phyloP scores from a whole-genome alignment of 2,113 vertebrate species.

The Haemorhous mexicanus region DNA sequence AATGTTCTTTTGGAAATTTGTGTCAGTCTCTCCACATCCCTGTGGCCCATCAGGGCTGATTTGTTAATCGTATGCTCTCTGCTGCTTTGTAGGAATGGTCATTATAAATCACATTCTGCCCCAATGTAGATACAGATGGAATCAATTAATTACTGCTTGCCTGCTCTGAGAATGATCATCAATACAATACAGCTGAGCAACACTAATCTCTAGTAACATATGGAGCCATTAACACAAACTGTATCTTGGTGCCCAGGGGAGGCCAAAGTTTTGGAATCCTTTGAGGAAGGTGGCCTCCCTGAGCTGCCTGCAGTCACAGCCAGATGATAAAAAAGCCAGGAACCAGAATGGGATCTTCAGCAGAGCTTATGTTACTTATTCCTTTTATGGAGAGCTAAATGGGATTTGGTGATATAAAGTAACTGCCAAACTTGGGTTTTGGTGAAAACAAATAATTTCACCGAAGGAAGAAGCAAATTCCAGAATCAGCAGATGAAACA shows the following conservation, averaged over 20 bases:
- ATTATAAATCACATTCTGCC: neutral
- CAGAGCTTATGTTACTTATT: neutral
- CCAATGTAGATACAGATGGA: neutral
- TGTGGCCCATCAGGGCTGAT: neutral
- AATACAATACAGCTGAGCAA: neutral
- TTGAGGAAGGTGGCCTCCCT: neutral
- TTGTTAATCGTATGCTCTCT: neutral
- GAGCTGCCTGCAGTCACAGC: neutral
- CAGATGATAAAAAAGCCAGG: neutral
- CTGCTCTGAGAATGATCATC: neutral
- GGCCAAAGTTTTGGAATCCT: neutral
- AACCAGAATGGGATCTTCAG: neutral
- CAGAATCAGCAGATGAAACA: neutral
- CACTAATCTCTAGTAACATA: neutral
- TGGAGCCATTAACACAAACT: neutral
- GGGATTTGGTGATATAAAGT: neutral
- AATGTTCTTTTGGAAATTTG: neutral
- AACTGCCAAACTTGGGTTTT: neutral
- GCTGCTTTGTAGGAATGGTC: neutral
- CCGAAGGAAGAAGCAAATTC: neutral
- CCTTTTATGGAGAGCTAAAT: neutral
- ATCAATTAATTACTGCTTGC: constrained; percentile 7
- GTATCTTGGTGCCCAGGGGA: neutral
- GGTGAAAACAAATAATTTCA: neutral
- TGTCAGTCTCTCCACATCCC: neutral